These are phyloP conservation scores for Leptobrachium ailaonicum DNA, from an alignment of 2,113 vertebrate genomes.

Conservation along the genomic window DNA sequence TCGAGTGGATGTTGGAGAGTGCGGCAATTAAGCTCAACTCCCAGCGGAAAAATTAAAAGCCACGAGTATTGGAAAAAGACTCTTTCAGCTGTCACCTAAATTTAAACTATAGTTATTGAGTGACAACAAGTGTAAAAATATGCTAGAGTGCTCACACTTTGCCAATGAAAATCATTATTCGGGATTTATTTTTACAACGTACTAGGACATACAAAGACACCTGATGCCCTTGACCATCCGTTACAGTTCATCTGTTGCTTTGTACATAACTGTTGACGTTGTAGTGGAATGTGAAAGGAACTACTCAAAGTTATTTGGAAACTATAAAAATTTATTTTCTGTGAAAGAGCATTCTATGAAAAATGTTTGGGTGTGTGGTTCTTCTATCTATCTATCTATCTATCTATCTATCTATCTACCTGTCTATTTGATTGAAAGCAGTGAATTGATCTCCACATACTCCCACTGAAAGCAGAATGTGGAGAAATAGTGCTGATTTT, in stretches of 20 bases:
- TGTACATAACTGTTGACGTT: background rate
- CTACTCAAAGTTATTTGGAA: no score
- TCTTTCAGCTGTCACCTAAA: background rate
- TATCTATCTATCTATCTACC: no score
- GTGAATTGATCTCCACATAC: no score
- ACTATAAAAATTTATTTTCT: no score
- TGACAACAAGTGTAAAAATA: constrained; percentile 8
- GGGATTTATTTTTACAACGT: background rate
- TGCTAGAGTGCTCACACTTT: constrained; percentile 8
- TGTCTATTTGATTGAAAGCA: no score
- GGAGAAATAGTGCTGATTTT: no score
- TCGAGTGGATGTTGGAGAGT: background rate
- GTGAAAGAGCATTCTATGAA: no score
- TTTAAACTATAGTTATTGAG: background rate
- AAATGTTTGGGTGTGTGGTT: no score
- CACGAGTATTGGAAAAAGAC: background rate
- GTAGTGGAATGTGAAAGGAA: background rate
- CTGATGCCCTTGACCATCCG: background rate
- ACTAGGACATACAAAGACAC: background rate
- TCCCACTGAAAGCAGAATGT: no score
- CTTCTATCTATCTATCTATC: no score
- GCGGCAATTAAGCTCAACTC: background rate
- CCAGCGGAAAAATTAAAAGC: constrained; percentile 12
- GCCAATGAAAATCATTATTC: constrained; percentile 3
- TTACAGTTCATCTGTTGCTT: background rate